Evolutionary conservation across 2,888 invertebrate species (phyloP).

Genomic region (Brachyptera putata): DNA sequence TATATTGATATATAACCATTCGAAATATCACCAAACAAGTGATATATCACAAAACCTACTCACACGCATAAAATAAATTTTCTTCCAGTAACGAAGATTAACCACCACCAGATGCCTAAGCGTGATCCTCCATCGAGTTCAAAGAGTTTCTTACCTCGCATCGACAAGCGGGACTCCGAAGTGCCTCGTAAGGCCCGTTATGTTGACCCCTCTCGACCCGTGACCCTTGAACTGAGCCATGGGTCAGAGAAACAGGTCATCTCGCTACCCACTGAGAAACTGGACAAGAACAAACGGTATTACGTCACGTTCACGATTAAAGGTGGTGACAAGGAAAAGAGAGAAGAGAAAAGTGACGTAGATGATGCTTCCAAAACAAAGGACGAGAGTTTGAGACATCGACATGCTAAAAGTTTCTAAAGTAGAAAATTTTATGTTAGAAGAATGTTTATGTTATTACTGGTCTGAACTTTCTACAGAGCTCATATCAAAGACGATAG

Average conservation of each 20-base stretch:
- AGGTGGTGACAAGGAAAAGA: conserved; percentile 45
- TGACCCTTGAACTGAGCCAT: conserved; percentile 71
- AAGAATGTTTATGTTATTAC: too few relatives aligned
- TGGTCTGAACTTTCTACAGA: too few relatives aligned
- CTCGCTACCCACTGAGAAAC: conserved; percentile 77
- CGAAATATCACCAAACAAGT: too few relatives aligned
- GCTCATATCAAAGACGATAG: too few relatives aligned
- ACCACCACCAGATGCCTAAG: conserved; percentile 76
- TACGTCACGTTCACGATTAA: conserved; percentile 91
- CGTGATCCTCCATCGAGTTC: conserved; percentile 49
- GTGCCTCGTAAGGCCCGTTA: conserved; percentile 34
- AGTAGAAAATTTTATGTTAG: too few relatives aligned
- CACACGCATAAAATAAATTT: too few relatives aligned
- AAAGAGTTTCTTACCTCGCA: conserved; percentile 63
- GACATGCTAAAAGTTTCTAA: conserved; percentile 31
- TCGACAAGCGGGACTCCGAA: conserved; percentile 45
- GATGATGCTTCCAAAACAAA: not conserved
- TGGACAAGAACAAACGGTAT: conserved; percentile 86
- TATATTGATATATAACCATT: too few relatives aligned
- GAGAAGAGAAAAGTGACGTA: conserved; percentile 16
- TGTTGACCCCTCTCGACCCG: conserved; percentile 41
- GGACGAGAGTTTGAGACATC: conserved; percentile 20
- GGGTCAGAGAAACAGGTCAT: conserved; percentile 76
- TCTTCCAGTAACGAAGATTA: conserved; percentile 70
- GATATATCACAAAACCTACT: too few relatives aligned